A percentile compares a stretch with the other conserved stretches of the same genome.
Evolutionary conservation across 1,140 invertebrate genomes (phyloP).

Genomic region (Stegodyphus dumicola): DNA sequence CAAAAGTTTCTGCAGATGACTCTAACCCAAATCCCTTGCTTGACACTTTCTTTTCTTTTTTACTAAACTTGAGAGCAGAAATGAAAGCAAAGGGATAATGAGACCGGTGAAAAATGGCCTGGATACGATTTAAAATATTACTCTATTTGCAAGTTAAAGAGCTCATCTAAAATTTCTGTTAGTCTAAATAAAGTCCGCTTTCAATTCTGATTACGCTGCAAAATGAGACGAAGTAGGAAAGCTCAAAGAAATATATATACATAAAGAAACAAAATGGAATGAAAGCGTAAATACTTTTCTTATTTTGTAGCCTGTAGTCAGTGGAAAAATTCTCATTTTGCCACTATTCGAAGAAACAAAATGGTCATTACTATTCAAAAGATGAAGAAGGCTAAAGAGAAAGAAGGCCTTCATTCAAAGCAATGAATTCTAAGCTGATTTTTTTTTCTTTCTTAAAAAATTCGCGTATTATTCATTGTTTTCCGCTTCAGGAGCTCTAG

Average conservation of each 20-base stretch:
- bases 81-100: too few relatives aligned
- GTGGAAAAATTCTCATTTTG: not conserved
- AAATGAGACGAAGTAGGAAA: not conserved
- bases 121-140: slow-evolving; percentile 42
- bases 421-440: slow-evolving; percentile 53
- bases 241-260: not conserved
- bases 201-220: slow-evolving; percentile 35
- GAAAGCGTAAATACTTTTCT: slow-evolving; percentile 43
- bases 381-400: slow-evolving; percentile 12
- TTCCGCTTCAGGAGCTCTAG: slow-evolving; percentile 8
- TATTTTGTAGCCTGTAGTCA: slow-evolving; percentile 30
- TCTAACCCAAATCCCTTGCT: too few relatives aligned
- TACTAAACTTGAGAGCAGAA: too few relatives aligned
- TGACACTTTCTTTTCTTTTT: too few relatives aligned
- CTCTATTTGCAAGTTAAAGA: slow-evolving; percentile 44
- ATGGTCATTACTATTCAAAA: slow-evolving; percentile 57
- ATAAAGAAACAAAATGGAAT: not conserved
- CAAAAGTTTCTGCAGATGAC: too few relatives aligned
- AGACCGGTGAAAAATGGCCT: not conserved
- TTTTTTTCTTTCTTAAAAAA: slow-evolving; percentile 20
- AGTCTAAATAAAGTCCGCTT: slow-evolving; percentile 13
- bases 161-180: slow-evolving; percentile 1
- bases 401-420: slow-evolving; percentile 27
- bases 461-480: slow-evolving; percentile 55
- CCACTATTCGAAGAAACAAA: slow-evolving; percentile 13